phyloP scores from a whole-genome alignment of 2,113 vertebrate species.

The Rissa tridactyla region DNA sequence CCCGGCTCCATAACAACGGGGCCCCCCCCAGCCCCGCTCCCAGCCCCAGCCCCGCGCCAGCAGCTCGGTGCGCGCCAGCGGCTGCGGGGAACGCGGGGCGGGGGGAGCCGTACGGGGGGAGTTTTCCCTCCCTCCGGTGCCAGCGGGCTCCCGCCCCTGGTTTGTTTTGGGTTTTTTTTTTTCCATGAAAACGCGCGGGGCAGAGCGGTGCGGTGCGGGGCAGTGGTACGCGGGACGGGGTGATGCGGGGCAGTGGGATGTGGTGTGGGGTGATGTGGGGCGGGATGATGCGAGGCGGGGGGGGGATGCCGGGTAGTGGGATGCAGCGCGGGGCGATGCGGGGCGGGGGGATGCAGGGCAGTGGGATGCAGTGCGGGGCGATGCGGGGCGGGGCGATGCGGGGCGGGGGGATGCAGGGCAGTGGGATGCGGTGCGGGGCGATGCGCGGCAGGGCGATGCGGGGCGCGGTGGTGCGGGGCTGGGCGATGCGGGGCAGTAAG shows the following conservation, averaged over 20 bases:
- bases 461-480: background rate
- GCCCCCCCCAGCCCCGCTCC: background rate
- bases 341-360: background rate
- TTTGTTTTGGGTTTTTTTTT: conserved; percentile 30
- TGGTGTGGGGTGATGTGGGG: background rate
- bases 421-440: background rate
- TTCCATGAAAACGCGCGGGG: conserved; percentile 17
- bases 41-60: background rate
- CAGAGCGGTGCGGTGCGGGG: background rate
- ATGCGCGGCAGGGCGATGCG: background rate
- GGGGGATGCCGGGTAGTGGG: background rate
- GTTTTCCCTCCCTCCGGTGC: background rate
- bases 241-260: no score
- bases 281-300: background rate
- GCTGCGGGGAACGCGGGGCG: background rate
- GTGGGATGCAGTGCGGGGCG: background rate
- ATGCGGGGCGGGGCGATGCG: background rate
- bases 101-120: background rate
- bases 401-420: background rate
- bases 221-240: background rate
- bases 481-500: no score
- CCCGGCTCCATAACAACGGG: conserved; percentile 35
- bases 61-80: background rate
- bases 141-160: background rate
- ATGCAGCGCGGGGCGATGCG: background rate